phyloP scores from a whole-genome alignment of 2,888 invertebrate genomes.

The Chalcosyrphus nemorum region DNA sequence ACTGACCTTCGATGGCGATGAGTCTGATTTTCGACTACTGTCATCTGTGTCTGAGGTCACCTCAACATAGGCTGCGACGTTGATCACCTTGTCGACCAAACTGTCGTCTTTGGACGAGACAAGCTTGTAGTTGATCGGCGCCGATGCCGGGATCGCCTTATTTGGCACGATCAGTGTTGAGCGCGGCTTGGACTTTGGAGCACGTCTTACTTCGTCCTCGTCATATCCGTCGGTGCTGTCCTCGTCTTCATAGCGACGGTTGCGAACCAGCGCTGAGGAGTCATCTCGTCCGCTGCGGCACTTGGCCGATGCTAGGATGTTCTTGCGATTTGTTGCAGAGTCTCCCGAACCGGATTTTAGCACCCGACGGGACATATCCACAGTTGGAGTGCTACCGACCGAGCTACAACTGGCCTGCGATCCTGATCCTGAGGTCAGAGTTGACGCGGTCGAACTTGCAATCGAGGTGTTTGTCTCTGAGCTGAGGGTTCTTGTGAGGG shows the following conservation, averaged over 20 bases:
- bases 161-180: slow-evolving; percentile 75
- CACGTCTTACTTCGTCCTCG: slow-evolving; percentile 80
- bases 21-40: slow-evolving; percentile 81
- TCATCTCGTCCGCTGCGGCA: slow-evolving; percentile 91
- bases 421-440: slow-evolving; percentile 88
- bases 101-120: slow-evolving; percentile 78
- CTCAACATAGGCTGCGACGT: slow-evolving; percentile 81
- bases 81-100: slow-evolving; percentile 81
- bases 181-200: slow-evolving; percentile 82
- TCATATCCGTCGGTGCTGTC: slow-evolving; percentile 82
- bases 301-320: slow-evolving; percentile 93
- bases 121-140: slow-evolving; percentile 78
- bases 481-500: slow-evolving; percentile 86
- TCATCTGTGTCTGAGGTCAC: slow-evolving; percentile 82
- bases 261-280: slow-evolving; percentile 88
- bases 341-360: slow-evolving; percentile 91
- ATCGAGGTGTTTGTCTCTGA: slow-evolving; percentile 89
- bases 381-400: slow-evolving; percentile 85
- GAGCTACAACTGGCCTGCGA: slow-evolving; percentile 88
- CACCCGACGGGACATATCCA: slow-evolving; percentile 86
- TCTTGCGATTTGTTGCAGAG: slow-evolving; percentile 88
- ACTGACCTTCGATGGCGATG: slow-evolving; percentile 81
- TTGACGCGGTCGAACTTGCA: slow-evolving; percentile 87
- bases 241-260: slow-evolving; percentile 84
- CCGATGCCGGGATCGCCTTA: slow-evolving; percentile 73